A percentile compares a stretch with the other conserved stretches of the same genome.
Conservation (phyloP, 1,140 invertebrate genomes). For the Sminthurinus signatus region DNA sequence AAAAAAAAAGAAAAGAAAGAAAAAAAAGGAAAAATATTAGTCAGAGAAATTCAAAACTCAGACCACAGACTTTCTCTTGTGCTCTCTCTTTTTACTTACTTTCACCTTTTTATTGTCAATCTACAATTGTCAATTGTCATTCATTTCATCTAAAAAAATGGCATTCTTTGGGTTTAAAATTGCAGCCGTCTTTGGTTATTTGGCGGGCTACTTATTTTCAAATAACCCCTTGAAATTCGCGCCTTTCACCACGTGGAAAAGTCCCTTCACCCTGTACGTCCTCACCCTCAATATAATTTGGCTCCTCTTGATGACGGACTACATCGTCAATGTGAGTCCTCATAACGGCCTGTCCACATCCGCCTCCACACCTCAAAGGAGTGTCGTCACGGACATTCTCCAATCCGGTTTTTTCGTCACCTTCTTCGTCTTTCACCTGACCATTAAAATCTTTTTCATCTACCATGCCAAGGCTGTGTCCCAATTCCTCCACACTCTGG, state of each 20-base stretch:
- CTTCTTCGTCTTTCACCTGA: conserved; percentile 12
- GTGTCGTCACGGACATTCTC: neutral
- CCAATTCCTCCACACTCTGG: conserved; percentile 20
- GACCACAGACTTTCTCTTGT: no score
- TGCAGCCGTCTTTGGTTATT: conserved; percentile 27
- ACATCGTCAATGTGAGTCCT: neutral
- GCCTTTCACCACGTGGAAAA: conserved; percentile 20
- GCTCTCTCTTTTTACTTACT: no score
- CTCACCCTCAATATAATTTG: conserved; percentile 12
- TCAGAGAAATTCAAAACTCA: no score
- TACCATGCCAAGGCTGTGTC: conserved; percentile 19
- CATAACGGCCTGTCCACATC: neutral
- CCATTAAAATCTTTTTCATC: conserved; percentile 23
- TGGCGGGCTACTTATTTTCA: conserved; percentile 21
- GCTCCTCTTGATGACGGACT: neutral
- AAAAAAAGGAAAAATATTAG: no score
- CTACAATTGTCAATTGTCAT: no score
- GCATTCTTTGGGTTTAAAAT: conserved; percentile 24
- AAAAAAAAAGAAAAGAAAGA: no score
- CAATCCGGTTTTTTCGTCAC: conserved; percentile 15
- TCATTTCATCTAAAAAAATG: no score
- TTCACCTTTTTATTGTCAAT: no score
- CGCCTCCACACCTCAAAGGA: neutral
- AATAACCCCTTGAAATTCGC: conserved; percentile 15
- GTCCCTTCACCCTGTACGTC: conserved; percentile 14